Evolutionary conservation across 1,140 invertebrate genomes (phyloP).

Genomic region (Phocides pigmalion): DNA sequence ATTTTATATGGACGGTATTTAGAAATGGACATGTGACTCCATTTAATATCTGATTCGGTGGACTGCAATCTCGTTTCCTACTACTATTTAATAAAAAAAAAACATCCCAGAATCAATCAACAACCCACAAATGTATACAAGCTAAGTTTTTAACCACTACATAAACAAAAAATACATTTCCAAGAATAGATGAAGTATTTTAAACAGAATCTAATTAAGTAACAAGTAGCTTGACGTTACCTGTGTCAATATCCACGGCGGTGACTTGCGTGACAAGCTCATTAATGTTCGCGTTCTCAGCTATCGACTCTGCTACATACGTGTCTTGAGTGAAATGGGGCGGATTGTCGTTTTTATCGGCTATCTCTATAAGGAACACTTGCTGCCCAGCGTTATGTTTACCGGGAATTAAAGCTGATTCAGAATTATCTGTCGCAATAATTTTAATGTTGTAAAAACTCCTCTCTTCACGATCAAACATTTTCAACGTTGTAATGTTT

Average conservation of each 20-base stretch:
- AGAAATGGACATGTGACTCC: no score
- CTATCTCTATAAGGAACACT: constrained; percentile 93
- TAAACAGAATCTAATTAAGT: constrained; percentile 15
- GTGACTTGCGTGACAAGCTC: constrained; percentile 92
- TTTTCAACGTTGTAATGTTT: constrained; percentile 90
- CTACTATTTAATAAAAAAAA: no score
- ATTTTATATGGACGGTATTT: no score
- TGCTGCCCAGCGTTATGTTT: constrained; percentile 89
- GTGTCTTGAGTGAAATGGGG: constrained; percentile 90
- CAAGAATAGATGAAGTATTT: not conserved
- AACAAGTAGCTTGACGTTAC: constrained; percentile 50
- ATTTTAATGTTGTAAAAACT: constrained; percentile 93
- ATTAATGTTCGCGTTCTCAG: constrained; percentile 93
- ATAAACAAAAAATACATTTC: not conserved
- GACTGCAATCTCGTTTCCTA: no score
- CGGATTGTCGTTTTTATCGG: constrained; percentile 95
- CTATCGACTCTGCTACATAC: constrained; percentile 91
- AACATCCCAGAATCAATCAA: no score
- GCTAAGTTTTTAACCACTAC: not conserved
- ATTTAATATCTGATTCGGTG: no score
- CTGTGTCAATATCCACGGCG: constrained; percentile 91
- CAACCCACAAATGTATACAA: no score
- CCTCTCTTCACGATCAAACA: constrained; percentile 92
- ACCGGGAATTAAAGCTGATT: constrained; percentile 88
- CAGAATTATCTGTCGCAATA: constrained; percentile 92